Evolutionary conservation across 2,113 vertebrate species (phyloP), one percentile per base, ranked within the genome.

Genomic region (Oncorhynchus kisutch): DNA sequence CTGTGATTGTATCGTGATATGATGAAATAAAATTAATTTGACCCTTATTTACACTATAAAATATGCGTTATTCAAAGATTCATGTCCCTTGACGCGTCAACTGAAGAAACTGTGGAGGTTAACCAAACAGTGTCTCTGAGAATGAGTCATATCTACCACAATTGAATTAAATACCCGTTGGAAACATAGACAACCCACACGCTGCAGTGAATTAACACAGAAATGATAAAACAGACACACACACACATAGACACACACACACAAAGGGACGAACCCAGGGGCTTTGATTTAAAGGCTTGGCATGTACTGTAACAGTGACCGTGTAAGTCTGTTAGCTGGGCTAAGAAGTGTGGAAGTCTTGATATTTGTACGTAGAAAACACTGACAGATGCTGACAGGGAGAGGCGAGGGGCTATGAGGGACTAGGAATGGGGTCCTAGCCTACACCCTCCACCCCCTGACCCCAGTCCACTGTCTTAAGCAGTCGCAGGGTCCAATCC

Each of bases 251-350:
- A 45, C 9, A 66, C 25, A 13, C 11, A 13, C 11, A 66, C 64
- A 66, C 11, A 25, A 34, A 72, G n/a, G 66, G 4, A 74, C 60
- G 78, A 70, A 74, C 48, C 71, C 69, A 72, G 48, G 39, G 54
- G 54, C 54, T 57, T 57, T 18, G 13, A 75, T 75, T 74, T 70
- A 75, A 73, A 51, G 39, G 59, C 59, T 62, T n/a, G n/a, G 59
- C 7, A 11, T 9, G 54, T 20, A 5, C 51, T 54, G 16, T 54
- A 4, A 54, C 51, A 5, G 51, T 18, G 51, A 57, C 20, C 20
- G 20, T 57, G 54, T 57, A 7, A 57, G 54, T 57, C 59, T 22
- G n/a, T 13, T 24, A 22, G 59, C n/a, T n/a, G 20, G 1, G 8
- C 18, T 22, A 62, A 22, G 59, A 22, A n/a, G 59, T 22, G 7